Base-by-base conservation (phyloP, 2,797 vertebrate genomes). In the Sandelia bainsii region DNA sequence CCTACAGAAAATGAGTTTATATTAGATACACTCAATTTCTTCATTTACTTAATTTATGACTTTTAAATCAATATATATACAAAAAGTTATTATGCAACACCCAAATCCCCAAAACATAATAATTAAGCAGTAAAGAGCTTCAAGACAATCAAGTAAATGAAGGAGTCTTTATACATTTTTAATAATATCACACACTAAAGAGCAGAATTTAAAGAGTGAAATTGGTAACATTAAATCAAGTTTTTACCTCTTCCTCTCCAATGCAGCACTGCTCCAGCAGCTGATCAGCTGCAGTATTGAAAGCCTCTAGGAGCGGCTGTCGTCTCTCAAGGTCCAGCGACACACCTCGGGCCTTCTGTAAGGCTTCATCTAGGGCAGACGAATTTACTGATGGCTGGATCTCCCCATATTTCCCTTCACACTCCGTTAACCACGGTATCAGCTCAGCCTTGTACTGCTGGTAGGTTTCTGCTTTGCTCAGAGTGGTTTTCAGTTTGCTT, bases 251-350 rank as follows among this genome's bases (percentile, higher is more conserved):
- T 7, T 98, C 97, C 81, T 99, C 98, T 3, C 98, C 96, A 0
- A 91, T 69, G 14, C 97, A 95, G 78, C 96, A 97, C 11, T 95
- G 96, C 4, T 98, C 97, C 4, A 97, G 94, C 72, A 99, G 92
- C 89, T 96, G 93, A 81, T 99, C 98, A 0, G 97, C 97, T 0
- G 97, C 95, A 0, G 93, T 87, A 53, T 99, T 99, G 63, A 99
- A 91, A 86, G 94, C 90, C 85, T 99, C 98, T 16, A 99, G 90
- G 3, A 97, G 88, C 11, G 97, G 95, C 1, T 95, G 94, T 3
- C 95, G 94, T 71, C 97, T 96, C 70, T 99, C 98, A 17, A 97
- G 93, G 14, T 99, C 98, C 9, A 93, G 86, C 7, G 94, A 89
- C 77, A 99, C 86, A 72, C 94, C 95, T 66, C 95, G 95, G 16